Base-by-base conservation (phyloP, 2,113 vertebrate species). In the Prunella himalayana region DNA sequence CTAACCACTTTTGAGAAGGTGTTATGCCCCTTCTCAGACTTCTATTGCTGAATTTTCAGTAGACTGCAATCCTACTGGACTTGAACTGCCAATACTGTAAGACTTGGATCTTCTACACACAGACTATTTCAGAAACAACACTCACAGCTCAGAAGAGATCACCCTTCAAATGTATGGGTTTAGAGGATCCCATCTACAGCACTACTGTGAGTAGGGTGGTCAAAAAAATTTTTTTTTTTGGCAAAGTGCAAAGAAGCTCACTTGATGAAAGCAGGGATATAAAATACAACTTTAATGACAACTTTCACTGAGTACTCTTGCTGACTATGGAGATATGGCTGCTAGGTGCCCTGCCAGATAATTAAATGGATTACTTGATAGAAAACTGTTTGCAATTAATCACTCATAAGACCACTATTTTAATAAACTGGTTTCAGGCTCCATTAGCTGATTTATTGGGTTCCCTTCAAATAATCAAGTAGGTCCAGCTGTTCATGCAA, bases 281-380 rank as follows among this genome's bases (percentile, higher is more conserved):
- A 85, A 73, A 95, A 81, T 28, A 66, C 19, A 41, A 17, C 56
- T 90, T 82, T 84, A 86, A 51, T 68, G 30, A 59, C 20, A 82
- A 45, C 49, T 89, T 47, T 35, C 50, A 33, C 21, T 19, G 65
- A 75, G 21, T 77, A 6, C 20, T 86, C 21, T 45, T 65, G 61
- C 61, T 88, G 85, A 75, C 45, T 79, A 13, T 7, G 31, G 17
- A 77, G 30, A 69, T 68, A 69, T 2, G 10, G 42, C 31, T 86
- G 76, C 76, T 30, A 83, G 19, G 41, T 72, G 11, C 33, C 73
- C 68, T 95, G 82, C 19, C 76, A 95, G 68, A 65, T 65, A 90
- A 88, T 90, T 88, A 94, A 91, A 90, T 44, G 19, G 49, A 90
- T 72, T 75, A 93, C 49, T 78, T n/a, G n/a, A 87, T 87, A 70